These are phyloP conservation scores for Megalops atlanticus DNA, from an alignment of 2,113 vertebrate genomes.

Conservation along the genomic window DNA sequence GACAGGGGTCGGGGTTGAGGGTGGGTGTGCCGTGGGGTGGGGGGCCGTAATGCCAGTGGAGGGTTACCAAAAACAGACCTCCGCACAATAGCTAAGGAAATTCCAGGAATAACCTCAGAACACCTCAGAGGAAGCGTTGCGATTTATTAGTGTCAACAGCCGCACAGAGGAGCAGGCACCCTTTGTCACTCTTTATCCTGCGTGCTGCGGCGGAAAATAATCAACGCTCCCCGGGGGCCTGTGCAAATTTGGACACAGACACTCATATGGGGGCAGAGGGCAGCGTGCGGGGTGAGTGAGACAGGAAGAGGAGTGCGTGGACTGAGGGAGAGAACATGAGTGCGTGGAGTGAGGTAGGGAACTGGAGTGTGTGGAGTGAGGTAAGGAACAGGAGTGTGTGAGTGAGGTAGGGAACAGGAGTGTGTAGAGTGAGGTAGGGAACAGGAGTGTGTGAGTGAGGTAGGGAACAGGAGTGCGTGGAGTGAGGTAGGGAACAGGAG, in stretches of 20 bases:
- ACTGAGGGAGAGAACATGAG: background rate
- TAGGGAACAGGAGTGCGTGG: background rate
- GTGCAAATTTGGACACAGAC: slow-evolving; percentile 66
- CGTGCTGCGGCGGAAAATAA: slow-evolving; percentile 63
- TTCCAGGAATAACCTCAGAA: slow-evolving; percentile 75
- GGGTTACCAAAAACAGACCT: slow-evolving; percentile 72
- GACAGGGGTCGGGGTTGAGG: slow-evolving; percentile 19
- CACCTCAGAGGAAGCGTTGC: slow-evolving; percentile 68
- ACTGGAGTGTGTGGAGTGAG: too few relatives aligned
- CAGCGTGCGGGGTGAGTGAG: slow-evolving; percentile 38
- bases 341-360: background rate
- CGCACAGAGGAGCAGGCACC: slow-evolving; percentile 64
- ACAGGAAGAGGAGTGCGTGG: slow-evolving; percentile 43
- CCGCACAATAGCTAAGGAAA: slow-evolving; percentile 69
- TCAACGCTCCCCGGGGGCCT: slow-evolving; percentile 64
- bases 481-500: too few relatives aligned
- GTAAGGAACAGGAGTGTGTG: too few relatives aligned
- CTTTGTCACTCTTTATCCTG: slow-evolving; percentile 73
- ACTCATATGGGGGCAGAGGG: slow-evolving; percentile 51
- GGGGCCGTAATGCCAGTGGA: slow-evolving; percentile 64
- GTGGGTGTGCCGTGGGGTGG: slow-evolving; percentile 39
- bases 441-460: background rate
- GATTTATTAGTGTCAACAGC: slow-evolving; percentile 72
- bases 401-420: too few relatives aligned
- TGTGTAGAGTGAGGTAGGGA: background rate